Base-by-base conservation (phyloP, 2,888 invertebrate genomes). In the Lucinisca nassula region DNA sequence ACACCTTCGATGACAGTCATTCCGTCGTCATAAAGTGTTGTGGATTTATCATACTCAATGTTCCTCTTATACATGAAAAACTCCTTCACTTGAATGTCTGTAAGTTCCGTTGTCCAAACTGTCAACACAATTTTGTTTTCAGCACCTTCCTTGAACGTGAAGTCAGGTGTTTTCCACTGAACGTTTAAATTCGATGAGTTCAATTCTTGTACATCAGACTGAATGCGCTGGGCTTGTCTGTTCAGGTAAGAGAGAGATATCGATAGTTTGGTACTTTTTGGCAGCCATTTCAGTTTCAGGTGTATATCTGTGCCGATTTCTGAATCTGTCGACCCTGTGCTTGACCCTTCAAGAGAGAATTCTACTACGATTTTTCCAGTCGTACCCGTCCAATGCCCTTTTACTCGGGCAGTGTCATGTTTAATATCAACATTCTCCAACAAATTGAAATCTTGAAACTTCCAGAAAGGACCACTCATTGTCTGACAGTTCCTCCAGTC, bases 1-100 rank as follows among this genome's bases (percentile, higher is more conserved):
- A 93, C 87, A 0, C 88, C 92, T 82, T 94, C 93, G 12, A 93
- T 79, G 10, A 92, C 45, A 3, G 92, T 75, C 24, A 78, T 73
- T 0, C 80, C 84, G 61, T 92, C 91, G 12, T 90, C 75, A 81
- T 86, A 92, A 0, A 91, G 27, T 24, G 75, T 75, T 4, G 76
- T 85, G 1, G 85, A 77, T 21, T 61, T 78, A 24, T 94, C 93
- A 10, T 73, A 73, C 27, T 70, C 80, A 58, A 90, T 79, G 4
- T 82, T 35, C 10, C 94, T 70, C 58, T 89, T 90, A 45, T 80
- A 72, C 89, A 93, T 85, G 21, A 35, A 79, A 27, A 93, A n/a
- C 70, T 91, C 88, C 1, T 87, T 79, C 21, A 90, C 67, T 4
- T 8, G 6, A 27, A 12, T 10, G 6, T 35, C 21, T 6, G 2